Conservation (phyloP, 92 coral and sea anemone species). For the Zoanthus solanderi region DNA sequence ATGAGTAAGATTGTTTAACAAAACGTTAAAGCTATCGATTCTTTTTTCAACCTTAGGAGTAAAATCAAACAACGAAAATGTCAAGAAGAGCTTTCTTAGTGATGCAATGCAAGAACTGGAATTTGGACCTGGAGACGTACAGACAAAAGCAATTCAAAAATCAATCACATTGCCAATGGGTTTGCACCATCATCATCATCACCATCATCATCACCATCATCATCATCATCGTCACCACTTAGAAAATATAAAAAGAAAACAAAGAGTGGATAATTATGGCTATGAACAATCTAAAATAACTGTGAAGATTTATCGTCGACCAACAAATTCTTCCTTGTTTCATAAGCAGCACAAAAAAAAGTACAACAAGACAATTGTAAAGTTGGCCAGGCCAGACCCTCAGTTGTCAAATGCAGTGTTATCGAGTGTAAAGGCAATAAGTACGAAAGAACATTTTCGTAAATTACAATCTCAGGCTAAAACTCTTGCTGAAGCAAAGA, state of each 20-base stretch:
- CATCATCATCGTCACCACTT: background rate
- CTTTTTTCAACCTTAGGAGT: conserved; percentile 19
- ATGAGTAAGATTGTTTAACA: background rate
- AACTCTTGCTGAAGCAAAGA: conserved; percentile 34
- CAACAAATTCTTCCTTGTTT: conserved; percentile 1
- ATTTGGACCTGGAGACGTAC: conserved; percentile 29
- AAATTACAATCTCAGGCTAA: background rate
- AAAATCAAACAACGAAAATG: conserved; percentile 29
- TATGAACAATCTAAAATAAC: conserved; percentile 36
- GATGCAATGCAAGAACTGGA: conserved; percentile 95
- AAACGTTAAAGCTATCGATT: background rate
- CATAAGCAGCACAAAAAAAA: background rate
- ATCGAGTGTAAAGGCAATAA: conserved; percentile 23
- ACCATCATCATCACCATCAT: conserved; percentile 3
- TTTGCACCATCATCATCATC: background rate
- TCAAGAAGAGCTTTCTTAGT: conserved; percentile 79
- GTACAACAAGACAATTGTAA: background rate
- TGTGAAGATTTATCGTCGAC: conserved; percentile 44
- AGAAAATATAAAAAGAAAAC: background rate
- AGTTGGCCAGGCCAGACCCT: background rate
- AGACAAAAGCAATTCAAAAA: background rate
- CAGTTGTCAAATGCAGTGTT: conserved; percentile 26
- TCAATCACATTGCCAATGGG: background rate
- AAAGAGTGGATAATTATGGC: background rate
- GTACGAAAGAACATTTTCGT: background rate